phyloP scores from a whole-genome alignment of 2,113 vertebrate species.

The Anhinga rufa region DNA sequence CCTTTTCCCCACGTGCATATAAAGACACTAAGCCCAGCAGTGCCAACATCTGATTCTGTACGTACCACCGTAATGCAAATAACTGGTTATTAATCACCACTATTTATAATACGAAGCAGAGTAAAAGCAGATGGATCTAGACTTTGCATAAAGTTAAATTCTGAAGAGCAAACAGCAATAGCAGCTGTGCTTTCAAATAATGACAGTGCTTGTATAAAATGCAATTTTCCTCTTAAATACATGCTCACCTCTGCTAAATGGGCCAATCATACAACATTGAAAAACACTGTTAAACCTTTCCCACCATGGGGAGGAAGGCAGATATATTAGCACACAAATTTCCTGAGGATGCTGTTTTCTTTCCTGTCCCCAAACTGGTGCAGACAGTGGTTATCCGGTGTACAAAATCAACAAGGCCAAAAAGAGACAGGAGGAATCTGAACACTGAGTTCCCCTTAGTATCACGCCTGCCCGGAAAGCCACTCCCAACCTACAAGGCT shows the following conservation, averaged over 20 bases:
- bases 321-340: not conserved
- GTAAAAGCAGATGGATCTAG: not conserved
- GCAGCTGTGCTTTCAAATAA: not conserved
- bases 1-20: not conserved
- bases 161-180: not conserved
- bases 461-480: not conserved
- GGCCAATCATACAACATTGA: not conserved
- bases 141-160: not conserved
- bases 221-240: constrained; percentile 13
- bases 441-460: not conserved
- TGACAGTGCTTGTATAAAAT: not conserved
- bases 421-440: not conserved
- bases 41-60: not conserved
- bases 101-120: not conserved
- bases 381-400: not conserved
- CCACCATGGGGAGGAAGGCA: not conserved
- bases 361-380: not conserved
- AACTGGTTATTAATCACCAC: not conserved
- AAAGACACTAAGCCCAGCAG: not conserved
- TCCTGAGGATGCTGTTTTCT: not conserved
- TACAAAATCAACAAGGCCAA: not conserved
- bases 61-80: not conserved
- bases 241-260: not conserved
- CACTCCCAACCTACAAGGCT: not conserved
- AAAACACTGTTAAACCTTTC: not conserved